Evolutionary conservation across 2,888 invertebrate genomes (phyloP), one percentile per base, ranked within the genome.

Genomic region (Busseola fusca): DNA sequence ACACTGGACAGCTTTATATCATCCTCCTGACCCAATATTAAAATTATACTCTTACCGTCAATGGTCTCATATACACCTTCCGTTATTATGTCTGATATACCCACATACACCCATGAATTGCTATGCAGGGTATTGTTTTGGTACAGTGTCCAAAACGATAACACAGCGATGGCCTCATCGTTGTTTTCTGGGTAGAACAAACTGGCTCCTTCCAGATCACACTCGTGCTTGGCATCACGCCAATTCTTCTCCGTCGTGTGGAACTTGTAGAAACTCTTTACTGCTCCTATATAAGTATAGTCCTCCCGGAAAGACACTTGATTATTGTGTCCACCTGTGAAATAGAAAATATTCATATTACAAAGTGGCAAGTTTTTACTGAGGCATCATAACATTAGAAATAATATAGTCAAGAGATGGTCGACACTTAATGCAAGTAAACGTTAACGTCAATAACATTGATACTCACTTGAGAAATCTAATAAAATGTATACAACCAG

Each of bases 21-120:
- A 30, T 0, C 12, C 6, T 6, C 6, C 21, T 57, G 30, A 1
- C n/a, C 4, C 37, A 34, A n/a, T 21, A 25, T 4, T 12, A 45
- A 54, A 48, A 34, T 12, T 10, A 5, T 48, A 21, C 42, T 73
- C 82, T 77, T 81, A 88, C 89, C 86, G 7, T 87, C 87, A 40
- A 91, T 74, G 34, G 92, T 93, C 74, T 90, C 90, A 76, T 88
- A 93, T 14, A 90, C 89, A 67, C 90, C 91, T 82, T 92, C 89
- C 4, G 84, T 87, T 3, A 88, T 50, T 63, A 87, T 62, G 14
- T 72, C 71, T n/a, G 71, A 62, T 18, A 72, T 37, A 4, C 72
- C 71, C n/a, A 70, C 57, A 40, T 16, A 72, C 1, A 72, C 14
- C 45, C 54, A 63, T 27, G 6, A 10, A 1, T 14, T 0, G 1